Evolutionary conservation across 35 echinoderm and acorn worm species (phyloP).

Genomic region (Ophioderma brevispina): DNA sequence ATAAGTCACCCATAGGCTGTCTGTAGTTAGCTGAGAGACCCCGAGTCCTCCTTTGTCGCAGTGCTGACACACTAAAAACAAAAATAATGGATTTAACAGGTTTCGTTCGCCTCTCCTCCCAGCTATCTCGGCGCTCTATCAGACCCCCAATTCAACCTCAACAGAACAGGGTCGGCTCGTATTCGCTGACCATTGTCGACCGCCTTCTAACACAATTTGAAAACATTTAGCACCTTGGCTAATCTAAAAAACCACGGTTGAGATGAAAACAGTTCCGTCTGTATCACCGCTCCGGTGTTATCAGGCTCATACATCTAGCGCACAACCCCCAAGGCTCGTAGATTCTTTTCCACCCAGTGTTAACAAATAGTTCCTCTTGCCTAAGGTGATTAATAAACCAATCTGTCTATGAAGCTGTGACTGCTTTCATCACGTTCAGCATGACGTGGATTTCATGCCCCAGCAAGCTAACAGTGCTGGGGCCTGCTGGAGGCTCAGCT

Average conservation of each 20-base stretch:
- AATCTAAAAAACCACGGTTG: neutral
- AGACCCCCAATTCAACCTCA: neutral
- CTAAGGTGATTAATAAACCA: constrained; percentile 44
- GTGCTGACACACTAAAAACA: neutral
- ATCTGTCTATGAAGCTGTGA: constrained; percentile 22
- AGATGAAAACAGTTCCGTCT: neutral
- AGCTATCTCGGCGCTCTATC: neutral
- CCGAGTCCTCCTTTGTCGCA: neutral
- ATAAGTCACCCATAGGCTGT: neutral
- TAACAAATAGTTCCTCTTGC: constrained; percentile 40
- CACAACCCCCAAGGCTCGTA: neutral
- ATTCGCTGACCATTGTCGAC: neutral
- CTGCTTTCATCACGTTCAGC: constrained; percentile 7
- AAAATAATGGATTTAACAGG: neutral
- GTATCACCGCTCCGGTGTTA: neutral
- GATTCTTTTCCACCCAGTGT: constrained; percentile 9
- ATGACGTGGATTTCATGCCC: neutral
- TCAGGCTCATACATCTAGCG: neutral
- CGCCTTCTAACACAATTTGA: neutral
- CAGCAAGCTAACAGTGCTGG: neutral
- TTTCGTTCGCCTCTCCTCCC: neutral
- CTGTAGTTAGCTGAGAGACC: too few relatives aligned
- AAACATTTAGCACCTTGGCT: neutral
- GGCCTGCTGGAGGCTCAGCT: neutral
- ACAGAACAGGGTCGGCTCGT: neutral